Conservation (phyloP, 2,888 invertebrate genomes). For the Nephrotoma appendiculata region DNA sequence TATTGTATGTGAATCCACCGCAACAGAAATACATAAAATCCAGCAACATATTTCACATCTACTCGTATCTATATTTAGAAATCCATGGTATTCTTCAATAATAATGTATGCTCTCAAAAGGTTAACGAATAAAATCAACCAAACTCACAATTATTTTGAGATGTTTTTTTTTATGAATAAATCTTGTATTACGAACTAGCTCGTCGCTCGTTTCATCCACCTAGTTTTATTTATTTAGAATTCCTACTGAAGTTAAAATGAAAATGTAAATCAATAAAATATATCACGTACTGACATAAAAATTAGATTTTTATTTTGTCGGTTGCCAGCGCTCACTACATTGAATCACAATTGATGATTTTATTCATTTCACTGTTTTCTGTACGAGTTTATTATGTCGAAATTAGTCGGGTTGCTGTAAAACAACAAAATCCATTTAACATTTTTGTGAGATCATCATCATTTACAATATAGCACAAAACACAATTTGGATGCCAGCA, state of each 20-base stretch:
- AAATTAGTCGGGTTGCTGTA: background rate
- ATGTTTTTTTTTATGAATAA: background rate
- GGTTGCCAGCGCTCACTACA: background rate
- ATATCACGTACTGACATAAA: background rate
- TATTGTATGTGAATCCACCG: no score
- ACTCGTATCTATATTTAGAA: no score
- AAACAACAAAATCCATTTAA: background rate
- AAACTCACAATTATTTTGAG: background rate
- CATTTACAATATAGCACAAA: no score
- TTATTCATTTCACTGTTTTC: background rate
- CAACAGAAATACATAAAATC: no score
- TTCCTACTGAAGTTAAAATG: background rate
- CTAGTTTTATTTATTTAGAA: background rate
- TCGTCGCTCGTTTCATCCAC: background rate
- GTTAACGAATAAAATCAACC: background rate
- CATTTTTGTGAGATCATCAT: no score
- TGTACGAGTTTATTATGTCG: background rate
- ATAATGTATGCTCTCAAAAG: background rate
- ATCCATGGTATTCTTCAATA: no score
- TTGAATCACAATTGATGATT: background rate
- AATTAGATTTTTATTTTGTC: background rate
- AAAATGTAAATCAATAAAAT: background rate
- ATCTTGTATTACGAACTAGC: background rate
- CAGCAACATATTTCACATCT: no score
- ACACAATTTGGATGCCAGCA: background rate